Evolutionary conservation across 2,797 vertebrate species (phyloP), one percentile per base, ranked within the genome.

Genomic region (Oryzias sinensis): DNA sequence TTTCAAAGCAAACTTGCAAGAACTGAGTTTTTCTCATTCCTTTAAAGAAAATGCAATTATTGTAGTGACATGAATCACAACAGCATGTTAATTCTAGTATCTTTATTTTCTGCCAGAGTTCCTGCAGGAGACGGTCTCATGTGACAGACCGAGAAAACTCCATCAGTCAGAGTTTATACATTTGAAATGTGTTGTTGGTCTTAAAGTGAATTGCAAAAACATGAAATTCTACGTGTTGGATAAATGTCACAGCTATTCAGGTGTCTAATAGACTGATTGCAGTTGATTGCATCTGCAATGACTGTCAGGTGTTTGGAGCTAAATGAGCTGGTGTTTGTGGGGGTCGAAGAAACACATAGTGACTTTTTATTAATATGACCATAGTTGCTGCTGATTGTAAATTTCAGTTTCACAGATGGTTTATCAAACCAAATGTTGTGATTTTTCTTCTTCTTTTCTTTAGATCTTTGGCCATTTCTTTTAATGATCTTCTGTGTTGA

Each of bases 171-270:
- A 17, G 43, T 44, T 44, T 44, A 8, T 8, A 44, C n/a, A 27
- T 37, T 6, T 33, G 49, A 37, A 37, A 37, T 51, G 49, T 20
- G 27, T 13, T 20, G 13, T 29, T 41, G 29, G 37, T 8, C 42
- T 24, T 22, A 14, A 47, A 25, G 25, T 4, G 45, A 57, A 44
- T 44, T 54, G 4, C 33, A 11, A 37, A 11, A 37, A 49, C 22
- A 62, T 58, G 73, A 54, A 47, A 46, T 49, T 64, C 47, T 60
- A 43, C 49, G 53, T 46, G 5, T 27, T 1, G 20, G 9, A 37
- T 13, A 37, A 37, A 37, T 37, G 33, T 37, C 33, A 37, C 33
- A 11, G 33, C 14, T 14, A 6, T 29, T 16, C 17, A 41, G 45
- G 53, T 37, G 44, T 64, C 45, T 45, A 54, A 47, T 45, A 6